Evolutionary conservation across 2,888 invertebrate species (phyloP), one percentile per base, ranked within the genome.

Genomic region (Drosophila yooni): DNA sequence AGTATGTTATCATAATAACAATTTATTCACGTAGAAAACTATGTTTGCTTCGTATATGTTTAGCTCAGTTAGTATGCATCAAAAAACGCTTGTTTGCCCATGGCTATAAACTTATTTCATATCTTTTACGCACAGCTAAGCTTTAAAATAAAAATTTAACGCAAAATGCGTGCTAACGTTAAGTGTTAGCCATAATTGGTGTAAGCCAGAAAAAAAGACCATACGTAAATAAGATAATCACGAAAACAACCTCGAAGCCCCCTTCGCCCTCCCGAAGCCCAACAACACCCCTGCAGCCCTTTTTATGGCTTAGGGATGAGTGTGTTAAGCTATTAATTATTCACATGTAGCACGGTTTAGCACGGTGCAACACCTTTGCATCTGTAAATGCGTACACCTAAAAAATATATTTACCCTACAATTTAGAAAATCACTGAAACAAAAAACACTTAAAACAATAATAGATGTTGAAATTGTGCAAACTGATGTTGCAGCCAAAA

Each of bases 261-360:
- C 54, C 11, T 18, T 8, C 21, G 8, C 3, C 21, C 6, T 18
- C 6, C 27, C 27, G 1, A 27, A 10, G 3, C 4, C 36, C 27
- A 56, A 27, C 36, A 36, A 25, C 25, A 27, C 18, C 18, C 18
- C 8, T 21, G 29, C 4, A 54, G 29, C 34, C 38, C 57, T 31
- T 56, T 61, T 50, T 60, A 29, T 29, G 18, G 21, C 31, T 58
- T 25, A 27, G 18, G 29, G 34, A 29, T 60, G 61, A 69, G 36
- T 18, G 29, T 40, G 51, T 46, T 52, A 58, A 36, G 61, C 78
- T 60, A 83, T 90, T 80, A 90, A 89, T 85, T 85, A 85, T 89
- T 82, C 86, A 85, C 74, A 82, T 82, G 80, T 67, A 70, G 66
- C 79, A 66, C 67, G 71, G 51, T 63, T 82, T 85, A 63, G 56